Percentiles rank a stretch among this genome's conserved stretches.
These are phyloP conservation scores for Verasper variegatus DNA, from an alignment of 2,113 vertebrate species.

Conservation along the genomic window DNA sequence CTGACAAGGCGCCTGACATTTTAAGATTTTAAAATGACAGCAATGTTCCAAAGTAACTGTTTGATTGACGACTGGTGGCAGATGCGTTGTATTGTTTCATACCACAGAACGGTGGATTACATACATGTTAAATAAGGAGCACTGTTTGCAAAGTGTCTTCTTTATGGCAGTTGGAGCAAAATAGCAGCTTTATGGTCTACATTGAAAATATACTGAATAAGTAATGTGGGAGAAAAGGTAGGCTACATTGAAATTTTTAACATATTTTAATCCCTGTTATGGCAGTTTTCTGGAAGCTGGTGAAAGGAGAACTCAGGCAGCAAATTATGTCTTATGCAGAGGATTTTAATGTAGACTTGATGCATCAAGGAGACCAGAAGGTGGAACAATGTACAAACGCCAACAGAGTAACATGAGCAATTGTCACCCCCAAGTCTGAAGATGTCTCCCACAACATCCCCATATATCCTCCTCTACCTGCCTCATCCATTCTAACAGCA, in stretches of 20 bases:
- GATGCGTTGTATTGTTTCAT: constrained; percentile 4
- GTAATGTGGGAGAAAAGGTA: background rate
- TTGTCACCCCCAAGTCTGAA: no score
- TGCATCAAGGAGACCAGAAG: no score
- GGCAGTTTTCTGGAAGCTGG: no score
- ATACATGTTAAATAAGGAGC: background rate
- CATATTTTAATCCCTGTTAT: background rate
- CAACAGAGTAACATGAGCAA: no score
- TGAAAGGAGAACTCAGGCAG: no score
- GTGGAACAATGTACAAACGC: no score
- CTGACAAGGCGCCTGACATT: constrained; percentile 46
- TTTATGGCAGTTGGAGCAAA: background rate
- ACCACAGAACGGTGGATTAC: background rate
- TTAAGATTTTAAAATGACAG: constrained; percentile 46
- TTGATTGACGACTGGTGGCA: constrained; percentile 35
- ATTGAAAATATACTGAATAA: background rate
- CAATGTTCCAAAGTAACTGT: background rate
- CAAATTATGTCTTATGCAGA: no score
- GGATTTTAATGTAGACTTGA: no score
- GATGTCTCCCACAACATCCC: no score
- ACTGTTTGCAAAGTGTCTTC: background rate
- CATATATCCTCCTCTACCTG: no score
- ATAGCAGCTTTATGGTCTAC: background rate
- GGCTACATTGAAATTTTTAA: no score
- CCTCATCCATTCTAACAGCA: no score